These are phyloP conservation scores for Sceloporus undulatus DNA, from an alignment of 2,113 vertebrate genomes.

Conservation along the genomic window DNA sequence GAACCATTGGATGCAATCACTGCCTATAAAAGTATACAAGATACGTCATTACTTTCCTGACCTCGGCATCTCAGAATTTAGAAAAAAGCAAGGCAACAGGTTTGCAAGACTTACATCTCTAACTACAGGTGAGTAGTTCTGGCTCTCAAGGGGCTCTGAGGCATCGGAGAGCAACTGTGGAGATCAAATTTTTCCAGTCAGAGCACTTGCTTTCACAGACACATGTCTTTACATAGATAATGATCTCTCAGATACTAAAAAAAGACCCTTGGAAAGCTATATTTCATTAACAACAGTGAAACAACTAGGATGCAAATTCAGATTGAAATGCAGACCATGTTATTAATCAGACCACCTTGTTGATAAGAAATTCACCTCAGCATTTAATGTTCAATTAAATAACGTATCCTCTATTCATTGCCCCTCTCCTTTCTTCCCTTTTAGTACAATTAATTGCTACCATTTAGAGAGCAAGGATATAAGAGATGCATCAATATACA, in stretches of 20 bases:
- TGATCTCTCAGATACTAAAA: not conserved
- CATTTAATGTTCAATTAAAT: not conserved
- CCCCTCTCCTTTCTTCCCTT: not conserved
- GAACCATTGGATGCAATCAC: conserved; percentile 94
- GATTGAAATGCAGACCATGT: conserved; percentile 21
- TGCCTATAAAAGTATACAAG: conserved; percentile 81
- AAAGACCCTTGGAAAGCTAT: conserved; percentile 3
- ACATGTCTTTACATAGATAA: not conserved
- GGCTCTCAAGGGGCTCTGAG: conserved; percentile 85
- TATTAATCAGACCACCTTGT: not conserved
- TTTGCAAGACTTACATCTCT: conserved; percentile 86
- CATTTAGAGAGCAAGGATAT: no score
- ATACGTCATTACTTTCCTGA: conserved; percentile 50
- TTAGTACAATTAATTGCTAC: not conserved
- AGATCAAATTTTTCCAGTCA: conserved; percentile 54
- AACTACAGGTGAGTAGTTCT: conserved; percentile 92
- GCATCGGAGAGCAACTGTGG: conserved; percentile 91
- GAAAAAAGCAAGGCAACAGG: not conserved
- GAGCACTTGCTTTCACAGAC: conserved; percentile 26
- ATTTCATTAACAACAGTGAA: conserved; percentile 8
- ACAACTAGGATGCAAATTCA: conserved; percentile 14
- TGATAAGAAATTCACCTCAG: conserved; percentile 26
- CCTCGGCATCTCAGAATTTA: conserved; percentile 1
- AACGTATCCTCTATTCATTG: conserved; percentile 4
- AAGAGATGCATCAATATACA: no score